These are phyloP conservation scores for Papilio dardanus DNA, from an alignment of 1,140 invertebrate genomes.

Conservation along the genomic window DNA sequence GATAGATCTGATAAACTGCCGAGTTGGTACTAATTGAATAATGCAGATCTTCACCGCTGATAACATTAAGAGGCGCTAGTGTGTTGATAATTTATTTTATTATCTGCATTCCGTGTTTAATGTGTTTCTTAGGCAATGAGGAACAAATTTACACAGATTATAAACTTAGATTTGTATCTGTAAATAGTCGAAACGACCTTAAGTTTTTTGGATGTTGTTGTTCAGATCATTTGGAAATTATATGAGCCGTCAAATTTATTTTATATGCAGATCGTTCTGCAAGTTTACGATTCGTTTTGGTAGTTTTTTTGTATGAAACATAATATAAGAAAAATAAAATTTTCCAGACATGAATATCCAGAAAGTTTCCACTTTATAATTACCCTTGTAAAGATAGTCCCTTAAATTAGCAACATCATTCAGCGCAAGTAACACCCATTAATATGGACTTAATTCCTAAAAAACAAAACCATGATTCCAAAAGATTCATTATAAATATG, in stretches of 20 bases:
- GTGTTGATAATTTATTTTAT: conserved; percentile 34
- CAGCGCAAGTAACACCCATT: too few relatives aligned
- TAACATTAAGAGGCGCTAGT: conserved; percentile 28
- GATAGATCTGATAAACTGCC: conserved; percentile 19
- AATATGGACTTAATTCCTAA: too few relatives aligned
- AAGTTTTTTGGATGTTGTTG: conserved; percentile 22
- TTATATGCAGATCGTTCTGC: background rate
- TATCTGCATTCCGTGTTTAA: conserved; percentile 3
- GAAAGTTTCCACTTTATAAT: too few relatives aligned
- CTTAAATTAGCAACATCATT: too few relatives aligned
- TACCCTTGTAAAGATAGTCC: too few relatives aligned
- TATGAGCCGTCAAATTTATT: conserved; percentile 10
- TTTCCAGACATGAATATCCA: too few relatives aligned
- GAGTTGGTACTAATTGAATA: conserved; percentile 28
- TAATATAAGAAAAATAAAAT: background rate
- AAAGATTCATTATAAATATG: too few relatives aligned
- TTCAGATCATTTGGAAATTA: background rate
- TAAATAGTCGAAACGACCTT: conserved; percentile 31
- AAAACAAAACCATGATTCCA: too few relatives aligned
- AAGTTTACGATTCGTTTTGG: conserved; percentile 1
- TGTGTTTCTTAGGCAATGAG: conserved; percentile 21
- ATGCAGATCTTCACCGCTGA: conserved; percentile 20
- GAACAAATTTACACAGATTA: conserved; percentile 30
- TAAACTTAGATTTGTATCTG: conserved; percentile 2
- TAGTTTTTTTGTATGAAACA: background rate